A percentile compares a stretch with the other conserved stretches of the same genome.
Conservation (phyloP, 1,140 invertebrate species). For the Melitaea cinxia region DNA sequence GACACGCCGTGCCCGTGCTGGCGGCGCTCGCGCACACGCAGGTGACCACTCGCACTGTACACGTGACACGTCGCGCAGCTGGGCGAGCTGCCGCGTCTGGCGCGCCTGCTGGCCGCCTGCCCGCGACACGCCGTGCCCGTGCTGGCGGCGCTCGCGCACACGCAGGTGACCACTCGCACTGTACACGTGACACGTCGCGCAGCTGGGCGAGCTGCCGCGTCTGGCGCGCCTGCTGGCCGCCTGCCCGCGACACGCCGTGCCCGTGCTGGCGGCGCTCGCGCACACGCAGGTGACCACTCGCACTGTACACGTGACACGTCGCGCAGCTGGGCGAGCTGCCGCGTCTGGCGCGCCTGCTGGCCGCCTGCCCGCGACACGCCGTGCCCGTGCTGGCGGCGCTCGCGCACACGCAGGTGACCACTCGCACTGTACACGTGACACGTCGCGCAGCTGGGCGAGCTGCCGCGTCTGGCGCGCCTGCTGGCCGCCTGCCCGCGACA, state of each 20-base stretch:
- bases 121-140: constrained; percentile 92
- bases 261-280: constrained; percentile 93
- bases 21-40: constrained; percentile 93
- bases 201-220: constrained; percentile 97
- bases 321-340: constrained; percentile 98
- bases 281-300: constrained; percentile 92
- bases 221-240: constrained; percentile 90
- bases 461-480: constrained; percentile 93
- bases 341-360: constrained; percentile 91
- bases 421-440: too few relatives aligned
- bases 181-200: too few relatives aligned
- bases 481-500: constrained; percentile 89
- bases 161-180: too few relatives aligned
- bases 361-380: constrained; percentile 88
- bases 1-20: constrained; percentile 91
- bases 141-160: constrained; percentile 92
- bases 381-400: constrained; percentile 94
- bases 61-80: too few relatives aligned
- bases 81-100: constrained; percentile 96
- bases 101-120: constrained; percentile 88
- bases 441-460: constrained; percentile 96
- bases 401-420: constrained; percentile 91
- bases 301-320: too few relatives aligned
- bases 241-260: constrained; percentile 90
- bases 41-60: too few relatives aligned